These are phyloP conservation scores for Calyptomena viridis DNA, from an alignment of 2,113 vertebrate species.

Conservation along the genomic window DNA sequence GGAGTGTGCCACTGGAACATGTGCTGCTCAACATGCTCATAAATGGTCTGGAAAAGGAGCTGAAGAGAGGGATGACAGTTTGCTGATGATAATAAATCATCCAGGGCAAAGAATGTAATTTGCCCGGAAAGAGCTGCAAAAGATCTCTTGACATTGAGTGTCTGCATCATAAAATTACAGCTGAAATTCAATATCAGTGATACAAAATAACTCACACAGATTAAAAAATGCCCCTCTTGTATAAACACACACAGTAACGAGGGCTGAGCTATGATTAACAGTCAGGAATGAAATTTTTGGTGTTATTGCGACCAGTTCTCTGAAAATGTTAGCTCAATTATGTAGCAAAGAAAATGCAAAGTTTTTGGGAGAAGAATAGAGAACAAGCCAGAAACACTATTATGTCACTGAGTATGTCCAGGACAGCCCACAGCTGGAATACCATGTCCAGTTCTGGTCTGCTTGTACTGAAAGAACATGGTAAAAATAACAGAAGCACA, in stretches of 20 bases:
- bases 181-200: conserved; percentile 11
- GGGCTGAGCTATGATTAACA: neutral
- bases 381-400: neutral
- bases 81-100: conserved; percentile 50
- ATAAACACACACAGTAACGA: neutral
- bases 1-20: neutral
- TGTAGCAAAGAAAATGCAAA: neutral
- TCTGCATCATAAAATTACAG: conserved; percentile 2
- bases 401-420: neutral
- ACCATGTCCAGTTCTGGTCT: neutral
- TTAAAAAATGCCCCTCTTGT: conserved; percentile 18
- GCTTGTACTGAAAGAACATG: neutral
- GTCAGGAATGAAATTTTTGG: neutral
- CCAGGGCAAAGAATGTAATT: conserved; percentile 36
- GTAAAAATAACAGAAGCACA: neutral
- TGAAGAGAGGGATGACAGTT: conserved; percentile 35
- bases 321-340: neutral
- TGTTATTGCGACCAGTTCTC: neutral
- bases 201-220: neutral
- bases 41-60: conserved; percentile 63
- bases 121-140: conserved; percentile 32
- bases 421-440: neutral
- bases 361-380: neutral
- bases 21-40: conserved; percentile 23
- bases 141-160: conserved; percentile 27